These are phyloP conservation scores for Rhabdophis nuchalis DNA, from an alignment of 2,797 vertebrate genomes.

Conservation along the genomic window DNA sequence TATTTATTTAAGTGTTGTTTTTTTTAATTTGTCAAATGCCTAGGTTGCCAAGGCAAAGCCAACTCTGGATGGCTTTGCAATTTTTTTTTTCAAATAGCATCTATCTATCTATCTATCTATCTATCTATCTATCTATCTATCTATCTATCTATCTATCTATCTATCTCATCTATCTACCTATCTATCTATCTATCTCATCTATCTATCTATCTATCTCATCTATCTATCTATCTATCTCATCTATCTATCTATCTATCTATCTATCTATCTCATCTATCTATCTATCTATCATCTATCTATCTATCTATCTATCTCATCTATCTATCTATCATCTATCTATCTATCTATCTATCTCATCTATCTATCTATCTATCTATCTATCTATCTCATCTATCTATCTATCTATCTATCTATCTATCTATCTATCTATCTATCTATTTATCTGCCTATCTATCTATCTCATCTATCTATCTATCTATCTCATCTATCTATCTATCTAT, in stretches of 20 bases:
- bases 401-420: not conserved
- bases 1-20: not conserved
- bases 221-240: no score
- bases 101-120: no score
- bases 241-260: not conserved
- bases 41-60: not conserved
- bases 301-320: not conserved
- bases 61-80: not conserved
- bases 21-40: not conserved
- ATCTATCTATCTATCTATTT: not conserved
- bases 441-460: no score
- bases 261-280: not conserved
- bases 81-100: not conserved
- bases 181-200: not conserved
- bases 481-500: not conserved
- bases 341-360: not conserved
- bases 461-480: not conserved
- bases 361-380: no score
- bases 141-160: not conserved
- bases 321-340: not conserved
- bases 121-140: not conserved
- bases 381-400: no score
- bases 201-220: not conserved
- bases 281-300: not conserved
- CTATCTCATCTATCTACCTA: no score